Base-by-base conservation (phyloP, 2,888 invertebrate genomes). In the Chorisops tibialis region DNA sequence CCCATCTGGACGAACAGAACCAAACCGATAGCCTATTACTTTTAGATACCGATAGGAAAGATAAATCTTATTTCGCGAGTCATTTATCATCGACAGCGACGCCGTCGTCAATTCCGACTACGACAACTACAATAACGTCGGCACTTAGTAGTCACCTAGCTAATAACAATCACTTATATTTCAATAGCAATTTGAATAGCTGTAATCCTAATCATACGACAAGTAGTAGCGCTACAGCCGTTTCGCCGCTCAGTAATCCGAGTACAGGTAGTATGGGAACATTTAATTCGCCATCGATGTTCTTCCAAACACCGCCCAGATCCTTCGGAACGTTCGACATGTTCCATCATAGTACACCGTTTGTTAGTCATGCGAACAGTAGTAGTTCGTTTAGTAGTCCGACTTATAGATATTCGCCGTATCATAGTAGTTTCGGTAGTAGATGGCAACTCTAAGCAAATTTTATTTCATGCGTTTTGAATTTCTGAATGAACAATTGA, bases 331-430 rank as follows among this genome's bases (percentile, higher is more conserved):
- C 76, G 69, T 65, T 65, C 49, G 77, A 77, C 72, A 77, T 78
- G 75, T 78, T 77, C 71, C 78, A 78, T 65, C 78, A 78, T 68
- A 77, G 77, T 68, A 77, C 77, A 43, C 77, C 77, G 63, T 77
- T 77, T 63, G 78, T 76, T 58, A 74, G 75, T 61, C 73, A 74
- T 50, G 73, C 74, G 58, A 70, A 71, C 63, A 71, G 72, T 70
- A 71, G 72, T 63, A 72, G 70, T 63, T 71, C 75, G 61, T 77
- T 76, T 63, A 74, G 75, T 70, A 78, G 76, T 68, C 77, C 77
- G 70, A 77, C 71, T 63, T 78, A 77, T 72, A 74, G 76, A 71
- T 78, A 77, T 67, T 78, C 78, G 67, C 77, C 78, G 30, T 78
- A 78, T 45, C 56, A 56, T 16, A 56, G 56, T 67, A 74, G 72